phyloP scores from a whole-genome alignment of 2,113 vertebrate genomes.

The Agapornis roseicollis region DNA sequence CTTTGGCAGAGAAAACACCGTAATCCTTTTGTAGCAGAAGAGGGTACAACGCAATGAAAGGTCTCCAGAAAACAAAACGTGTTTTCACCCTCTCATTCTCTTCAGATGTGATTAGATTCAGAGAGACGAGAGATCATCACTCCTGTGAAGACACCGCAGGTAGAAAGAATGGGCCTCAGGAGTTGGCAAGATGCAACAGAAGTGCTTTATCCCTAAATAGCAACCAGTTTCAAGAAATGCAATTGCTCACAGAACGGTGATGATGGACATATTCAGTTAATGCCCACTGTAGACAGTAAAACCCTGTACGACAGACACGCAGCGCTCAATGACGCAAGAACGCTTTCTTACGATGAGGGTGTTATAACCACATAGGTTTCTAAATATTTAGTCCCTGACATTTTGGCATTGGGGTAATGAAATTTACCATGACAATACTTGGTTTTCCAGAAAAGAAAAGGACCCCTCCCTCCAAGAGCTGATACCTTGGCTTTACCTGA shows the following conservation, averaged over 20 bases:
- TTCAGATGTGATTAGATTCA: slow-evolving; percentile 70
- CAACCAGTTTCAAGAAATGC: slow-evolving; percentile 73
- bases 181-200: slow-evolving; percentile 72
- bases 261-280: slow-evolving; percentile 68
- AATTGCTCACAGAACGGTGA: slow-evolving; percentile 62
- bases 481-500: neutral
- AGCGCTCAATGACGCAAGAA: slow-evolving; percentile 43
- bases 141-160: slow-evolving; percentile 58
- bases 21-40: slow-evolving; percentile 57
- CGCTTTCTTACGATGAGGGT: slow-evolving; percentile 54
- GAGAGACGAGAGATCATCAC: slow-evolving; percentile 73
- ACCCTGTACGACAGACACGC: slow-evolving; percentile 36
- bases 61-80: slow-evolving; percentile 12
- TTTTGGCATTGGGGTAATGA: neutral
- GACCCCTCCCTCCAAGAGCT: neutral
- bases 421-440: neutral
- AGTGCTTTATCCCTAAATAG: slow-evolving; percentile 72
- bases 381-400: slow-evolving; percentile 65
- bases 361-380: slow-evolving; percentile 57
- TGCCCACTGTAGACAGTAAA: slow-evolving; percentile 55
- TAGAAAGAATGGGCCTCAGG: slow-evolving; percentile 63
- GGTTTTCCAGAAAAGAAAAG: neutral
- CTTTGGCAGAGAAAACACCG: slow-evolving; percentile 62
- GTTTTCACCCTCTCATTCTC: slow-evolving; percentile 70
- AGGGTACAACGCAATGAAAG: slow-evolving; percentile 55